These are phyloP conservation scores for Acanthiza pusilla DNA, from an alignment of 2,797 vertebrate genomes.

Conservation along the genomic window DNA sequence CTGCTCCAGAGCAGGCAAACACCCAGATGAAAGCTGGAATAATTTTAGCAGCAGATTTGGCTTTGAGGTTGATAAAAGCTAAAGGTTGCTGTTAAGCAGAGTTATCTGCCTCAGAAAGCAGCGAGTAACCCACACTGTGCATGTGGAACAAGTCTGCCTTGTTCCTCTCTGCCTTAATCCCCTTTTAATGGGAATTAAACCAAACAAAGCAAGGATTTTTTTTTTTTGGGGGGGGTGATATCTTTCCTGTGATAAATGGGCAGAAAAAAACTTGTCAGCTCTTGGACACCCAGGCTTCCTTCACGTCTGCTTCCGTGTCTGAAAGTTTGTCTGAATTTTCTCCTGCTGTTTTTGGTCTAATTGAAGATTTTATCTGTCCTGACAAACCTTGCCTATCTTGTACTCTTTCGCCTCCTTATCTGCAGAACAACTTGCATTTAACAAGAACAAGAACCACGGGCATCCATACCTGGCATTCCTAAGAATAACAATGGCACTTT, in stretches of 20 bases:
- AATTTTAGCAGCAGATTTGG: neutral
- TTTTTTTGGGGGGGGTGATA: neutral
- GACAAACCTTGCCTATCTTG: slow-evolving; percentile 25
- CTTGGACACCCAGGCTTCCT: neutral
- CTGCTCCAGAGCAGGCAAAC: neutral
- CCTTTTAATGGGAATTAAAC: neutral
- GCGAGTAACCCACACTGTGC: neutral
- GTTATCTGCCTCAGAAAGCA: neutral
- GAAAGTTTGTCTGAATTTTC: slow-evolving; percentile 7
- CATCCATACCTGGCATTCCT: slow-evolving; percentile 25
- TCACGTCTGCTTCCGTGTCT: neutral
- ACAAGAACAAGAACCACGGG: neutral
- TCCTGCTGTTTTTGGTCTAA: neutral
- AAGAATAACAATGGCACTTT: slow-evolving; percentile 2
- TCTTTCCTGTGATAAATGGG: neutral
- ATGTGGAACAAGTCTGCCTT: neutral
- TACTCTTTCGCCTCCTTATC: slow-evolving; percentile 27
- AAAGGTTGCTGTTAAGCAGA: neutral
- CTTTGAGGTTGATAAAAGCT: neutral
- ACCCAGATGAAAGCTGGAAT: neutral
- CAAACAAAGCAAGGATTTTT: neutral
- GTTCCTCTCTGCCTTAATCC: neutral
- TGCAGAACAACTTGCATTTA: neutral
- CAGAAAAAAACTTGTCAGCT: neutral
- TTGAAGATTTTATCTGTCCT: slow-evolving; percentile 36